Conservation (phyloP, 1,140 invertebrate genomes). For the Drosophila sturtevanti region DNA sequence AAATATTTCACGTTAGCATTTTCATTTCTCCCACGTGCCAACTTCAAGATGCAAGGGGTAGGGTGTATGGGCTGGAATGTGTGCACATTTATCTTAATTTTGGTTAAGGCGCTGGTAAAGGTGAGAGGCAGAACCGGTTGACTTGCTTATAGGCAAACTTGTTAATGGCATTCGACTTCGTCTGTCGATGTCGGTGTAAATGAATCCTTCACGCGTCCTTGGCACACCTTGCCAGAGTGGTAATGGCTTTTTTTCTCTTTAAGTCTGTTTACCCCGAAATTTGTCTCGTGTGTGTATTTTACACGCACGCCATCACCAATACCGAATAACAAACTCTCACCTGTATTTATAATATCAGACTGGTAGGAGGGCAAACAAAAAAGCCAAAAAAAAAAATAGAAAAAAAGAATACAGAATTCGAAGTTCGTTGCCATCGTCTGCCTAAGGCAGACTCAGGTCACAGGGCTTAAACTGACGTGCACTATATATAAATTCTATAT, state of each 20-base stretch:
- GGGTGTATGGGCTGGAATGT: constrained; percentile 14
- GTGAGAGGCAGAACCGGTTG: constrained; percentile 41
- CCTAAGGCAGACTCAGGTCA: constrained; percentile 31
- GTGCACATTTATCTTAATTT: constrained; percentile 74
- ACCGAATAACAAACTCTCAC: constrained; percentile 16
- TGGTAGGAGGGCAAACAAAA: constrained; percentile 34
- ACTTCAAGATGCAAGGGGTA: constrained; percentile 11
- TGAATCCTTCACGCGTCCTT: constrained; percentile 77
- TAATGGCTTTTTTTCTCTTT: constrained; percentile 49
- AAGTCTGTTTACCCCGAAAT: constrained; percentile 66
- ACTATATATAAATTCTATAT: constrained; percentile 48
- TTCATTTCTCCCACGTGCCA: constrained; percentile 47
- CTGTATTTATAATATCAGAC: constrained; percentile 56
- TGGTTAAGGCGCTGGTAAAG: constrained; percentile 32
- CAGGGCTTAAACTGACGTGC: constrained; percentile 46
- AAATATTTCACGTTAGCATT: constrained; percentile 72
- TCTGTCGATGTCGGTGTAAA: constrained; percentile 24
- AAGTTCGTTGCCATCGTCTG: constrained; percentile 63
- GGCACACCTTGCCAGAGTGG: constrained; percentile 48
- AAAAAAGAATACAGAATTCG: constrained; percentile 31
- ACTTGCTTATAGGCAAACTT: constrained; percentile 48
- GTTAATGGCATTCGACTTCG: constrained; percentile 55
- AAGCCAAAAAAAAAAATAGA: constrained; percentile 39
- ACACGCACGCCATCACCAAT: constrained; percentile 27
- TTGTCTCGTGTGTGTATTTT: constrained; percentile 67